Evolutionary conservation across 2,113 vertebrate genomes (phyloP).

Genomic region (Chaenogobius annularis): DNA sequence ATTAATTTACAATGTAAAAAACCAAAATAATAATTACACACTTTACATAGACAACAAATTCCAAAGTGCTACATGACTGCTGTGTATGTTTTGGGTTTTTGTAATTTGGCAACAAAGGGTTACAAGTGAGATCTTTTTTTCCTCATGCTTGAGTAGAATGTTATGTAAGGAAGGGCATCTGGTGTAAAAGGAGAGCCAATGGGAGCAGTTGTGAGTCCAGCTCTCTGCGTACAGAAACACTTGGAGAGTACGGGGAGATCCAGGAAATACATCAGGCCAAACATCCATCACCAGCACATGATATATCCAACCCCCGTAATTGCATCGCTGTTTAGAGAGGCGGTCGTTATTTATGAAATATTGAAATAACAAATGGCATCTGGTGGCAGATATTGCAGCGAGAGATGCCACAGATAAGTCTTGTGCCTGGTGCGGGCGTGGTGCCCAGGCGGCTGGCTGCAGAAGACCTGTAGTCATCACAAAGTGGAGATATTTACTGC

Average conservation of each 20-base stretch:
- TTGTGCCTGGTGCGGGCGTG: constrained; percentile 54
- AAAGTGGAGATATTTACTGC: constrained; percentile 80
- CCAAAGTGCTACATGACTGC: neutral
- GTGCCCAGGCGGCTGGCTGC: constrained; percentile 70
- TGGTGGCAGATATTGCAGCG: constrained; percentile 70
- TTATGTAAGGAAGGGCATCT: too few relatives aligned
- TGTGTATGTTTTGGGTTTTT: neutral
- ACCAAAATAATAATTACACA: too few relatives aligned
- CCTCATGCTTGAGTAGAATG: too few relatives aligned
- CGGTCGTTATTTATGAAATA: constrained; percentile 75
- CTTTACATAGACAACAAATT: neutral
- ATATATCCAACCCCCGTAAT: constrained; percentile 70
- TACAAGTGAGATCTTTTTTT: neutral
- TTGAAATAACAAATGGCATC: constrained; percentile 71
- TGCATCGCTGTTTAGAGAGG: constrained; percentile 66
- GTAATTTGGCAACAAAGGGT: neutral
- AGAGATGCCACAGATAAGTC: constrained; percentile 73
- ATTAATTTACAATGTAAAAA: too few relatives aligned
- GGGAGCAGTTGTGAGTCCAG: neutral
- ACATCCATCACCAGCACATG: constrained; percentile 67
- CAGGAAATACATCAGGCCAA: constrained; percentile 68
- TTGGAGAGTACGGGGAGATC: constrained; percentile 42
- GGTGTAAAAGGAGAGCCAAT: neutral
- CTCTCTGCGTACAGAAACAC: neutral
- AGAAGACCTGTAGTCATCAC: constrained; percentile 79